A percentile compares a stretch with the other conserved stretches of the same genome.
phyloP scores from a whole-genome alignment of 2,888 invertebrate species.

The Dolichomitus sp. region DNA sequence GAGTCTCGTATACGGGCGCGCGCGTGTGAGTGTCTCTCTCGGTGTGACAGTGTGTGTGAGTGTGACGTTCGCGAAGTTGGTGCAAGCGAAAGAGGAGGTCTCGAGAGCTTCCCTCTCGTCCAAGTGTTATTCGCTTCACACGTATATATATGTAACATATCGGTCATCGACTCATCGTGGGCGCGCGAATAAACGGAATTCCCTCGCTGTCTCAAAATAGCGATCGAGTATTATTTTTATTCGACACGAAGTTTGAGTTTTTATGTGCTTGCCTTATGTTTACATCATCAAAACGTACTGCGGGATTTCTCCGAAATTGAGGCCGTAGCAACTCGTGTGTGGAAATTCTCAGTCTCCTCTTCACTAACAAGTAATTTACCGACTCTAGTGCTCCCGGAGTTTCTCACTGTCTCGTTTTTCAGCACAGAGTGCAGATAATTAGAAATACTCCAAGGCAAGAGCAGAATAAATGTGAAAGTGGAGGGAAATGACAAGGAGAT shows the following conservation, averaged over 20 bases:
- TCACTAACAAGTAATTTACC: neutral
- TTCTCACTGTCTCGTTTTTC: neutral
- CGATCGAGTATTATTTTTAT: neutral
- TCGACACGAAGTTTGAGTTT: neutral
- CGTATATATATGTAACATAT: slow-evolving; percentile 30
- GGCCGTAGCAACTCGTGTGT: neutral
- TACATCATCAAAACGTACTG: slow-evolving; percentile 6
- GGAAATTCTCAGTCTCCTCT: neutral
- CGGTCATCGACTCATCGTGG: slow-evolving; percentile 42
- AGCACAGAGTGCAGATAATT: neutral
- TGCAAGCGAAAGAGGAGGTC: slow-evolving; percentile 11
- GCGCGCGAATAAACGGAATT: slow-evolving; percentile 8
- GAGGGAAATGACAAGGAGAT: neutral
- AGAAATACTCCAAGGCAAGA: neutral
- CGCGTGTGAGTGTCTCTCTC: slow-evolving; percentile 39
- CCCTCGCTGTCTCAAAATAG: neutral
- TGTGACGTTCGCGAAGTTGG: slow-evolving; percentile 22
- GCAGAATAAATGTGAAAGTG: neutral
- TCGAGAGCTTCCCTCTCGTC: slow-evolving; percentile 15
- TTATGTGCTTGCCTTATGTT: neutral
- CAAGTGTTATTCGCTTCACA: slow-evolving; percentile 16
- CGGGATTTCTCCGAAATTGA: slow-evolving; percentile 10
- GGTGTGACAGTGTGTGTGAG: slow-evolving; percentile 26
- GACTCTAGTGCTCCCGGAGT: neutral
- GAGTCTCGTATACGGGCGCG: slow-evolving; percentile 30